These are phyloP conservation scores for Rhyacichthys aspro DNA, from an alignment of 2,797 vertebrate species.

Conservation along the genomic window DNA sequence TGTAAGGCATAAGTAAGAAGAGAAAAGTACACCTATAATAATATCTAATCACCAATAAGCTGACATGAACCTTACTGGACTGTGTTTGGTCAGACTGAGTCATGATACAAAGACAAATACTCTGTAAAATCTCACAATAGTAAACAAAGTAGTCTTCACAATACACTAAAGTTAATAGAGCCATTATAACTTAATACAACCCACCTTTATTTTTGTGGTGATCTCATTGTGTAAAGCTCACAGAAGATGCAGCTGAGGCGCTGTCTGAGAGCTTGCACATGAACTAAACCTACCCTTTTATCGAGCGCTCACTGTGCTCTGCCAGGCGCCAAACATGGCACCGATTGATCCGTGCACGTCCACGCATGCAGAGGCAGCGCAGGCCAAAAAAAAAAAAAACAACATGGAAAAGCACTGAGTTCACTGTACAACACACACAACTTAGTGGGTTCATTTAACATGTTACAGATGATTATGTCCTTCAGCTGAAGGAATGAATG, in stretches of 20 bases:
- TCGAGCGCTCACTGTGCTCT: conserved; percentile 32
- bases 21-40: no score
- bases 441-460: not conserved
- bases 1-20: no score
- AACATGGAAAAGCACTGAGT: conserved; percentile 3
- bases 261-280: conserved; percentile 48
- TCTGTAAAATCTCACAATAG: no score
- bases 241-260: conserved; percentile 64
- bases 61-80: no score
- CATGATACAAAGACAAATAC: no score
- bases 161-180: no score
- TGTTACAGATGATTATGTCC: conserved; percentile 17
- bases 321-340: conserved; percentile 58
- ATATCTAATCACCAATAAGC: no score
- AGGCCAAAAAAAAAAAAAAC: conserved; percentile 40
- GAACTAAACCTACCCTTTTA: conserved; percentile 48
- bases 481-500: not conserved
- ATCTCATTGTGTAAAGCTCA: conserved; percentile 66
- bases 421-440: conserved; percentile 9
- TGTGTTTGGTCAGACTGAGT: no score
- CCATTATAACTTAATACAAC: no score
- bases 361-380: conserved; percentile 57
- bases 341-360: conserved; percentile 60
- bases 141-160: no score
- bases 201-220: conserved; percentile 7